These are phyloP conservation scores for Gnatocerus cornutus DNA, from an alignment of 2,888 invertebrate species.

Conservation along the genomic window DNA sequence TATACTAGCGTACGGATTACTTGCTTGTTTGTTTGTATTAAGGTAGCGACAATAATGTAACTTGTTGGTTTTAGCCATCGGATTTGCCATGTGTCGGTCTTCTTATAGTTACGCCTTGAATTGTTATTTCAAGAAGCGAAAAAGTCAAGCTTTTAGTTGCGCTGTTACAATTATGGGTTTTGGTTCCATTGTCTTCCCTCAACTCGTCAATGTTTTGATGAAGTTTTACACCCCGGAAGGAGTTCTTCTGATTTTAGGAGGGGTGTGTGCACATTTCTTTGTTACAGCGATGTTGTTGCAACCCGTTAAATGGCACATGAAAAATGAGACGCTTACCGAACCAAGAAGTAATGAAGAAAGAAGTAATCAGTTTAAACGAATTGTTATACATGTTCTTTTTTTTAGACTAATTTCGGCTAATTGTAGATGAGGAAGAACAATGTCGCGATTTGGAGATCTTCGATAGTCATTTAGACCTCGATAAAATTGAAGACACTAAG, in stretches of 20 bases:
- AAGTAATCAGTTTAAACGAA: constrained; percentile 1
- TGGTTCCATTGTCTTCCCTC: constrained; percentile 79
- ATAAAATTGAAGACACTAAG: neutral
- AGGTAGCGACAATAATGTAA: too few relatives aligned
- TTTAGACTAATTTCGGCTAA: constrained; percentile 29
- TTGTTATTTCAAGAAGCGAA: constrained; percentile 77
- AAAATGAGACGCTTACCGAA: constrained; percentile 46
- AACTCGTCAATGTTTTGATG: constrained; percentile 75
- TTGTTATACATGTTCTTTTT: constrained; percentile 9
- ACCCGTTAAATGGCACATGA: constrained; percentile 80
- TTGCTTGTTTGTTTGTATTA: constrained; percentile 74
- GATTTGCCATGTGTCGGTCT: constrained; percentile 75
- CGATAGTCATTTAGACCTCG: constrained; percentile 13
- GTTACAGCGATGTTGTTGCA: constrained; percentile 77
- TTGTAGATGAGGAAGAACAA: constrained; percentile 21
- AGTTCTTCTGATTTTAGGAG: constrained; percentile 77
- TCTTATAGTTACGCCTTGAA: constrained; percentile 78
- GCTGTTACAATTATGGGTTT: constrained; percentile 79
- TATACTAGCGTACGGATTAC: constrained; percentile 79
- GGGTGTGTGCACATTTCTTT: constrained; percentile 76
- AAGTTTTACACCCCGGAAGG: constrained; percentile 75
- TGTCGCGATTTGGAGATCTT: constrained; percentile 14
- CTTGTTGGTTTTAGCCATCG: constrained; percentile 74
- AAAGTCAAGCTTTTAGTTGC: constrained; percentile 77
- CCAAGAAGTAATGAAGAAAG: constrained; percentile 14